Evolutionary conservation across 2,888 invertebrate species (phyloP), one percentile per base, ranked within the genome.

Genomic region (Drosophila sordidapex): DNA sequence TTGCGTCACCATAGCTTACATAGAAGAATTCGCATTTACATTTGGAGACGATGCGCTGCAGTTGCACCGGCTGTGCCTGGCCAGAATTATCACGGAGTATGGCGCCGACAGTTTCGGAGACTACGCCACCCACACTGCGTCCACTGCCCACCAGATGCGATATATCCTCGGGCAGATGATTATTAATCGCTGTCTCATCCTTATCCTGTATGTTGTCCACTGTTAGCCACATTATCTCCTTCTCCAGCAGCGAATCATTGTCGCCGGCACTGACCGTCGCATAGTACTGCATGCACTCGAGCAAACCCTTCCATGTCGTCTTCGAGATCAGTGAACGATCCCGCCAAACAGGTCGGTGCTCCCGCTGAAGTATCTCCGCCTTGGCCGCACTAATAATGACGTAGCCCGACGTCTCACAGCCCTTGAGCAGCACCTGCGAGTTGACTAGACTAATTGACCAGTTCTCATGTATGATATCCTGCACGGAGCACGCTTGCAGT

Each of bases 231-330:
- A 98, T 97, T 81, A 99, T 98, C 93, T 98, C 97, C 87, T 98
- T 97, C 94, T 94, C 95, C 82, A 95, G 94, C 18, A 95, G 93
- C 43, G 95, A 95, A 88, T 96, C 96, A 74, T 95, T 94, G 90
- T 96, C 95, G 38, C 95, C 95, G 5, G 97, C 97, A 92, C 97
- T 97, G 56, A 99, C 98, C 11, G 99, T 99, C 15, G 99, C 99
- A 94, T 99, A 99, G 94, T 99, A 99, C 95, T 99, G 99, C 98
- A 99, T 98, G 93, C 99, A 98, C 91, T 98, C 97, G 15, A 99
- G 94, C 61, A 97, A 96, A 27, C 99, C 99, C 76, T 97, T 96
- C 99, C 99, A 99, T 0, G 99, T 98, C 0, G 97, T 97, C 93
- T 99, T 99, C 36, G 97, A 96, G n/a, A 98, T 96, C 4, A 98